Evolutionary conservation across 2,888 invertebrate genomes (phyloP).

Genomic region (Leptothorax acervorum): DNA sequence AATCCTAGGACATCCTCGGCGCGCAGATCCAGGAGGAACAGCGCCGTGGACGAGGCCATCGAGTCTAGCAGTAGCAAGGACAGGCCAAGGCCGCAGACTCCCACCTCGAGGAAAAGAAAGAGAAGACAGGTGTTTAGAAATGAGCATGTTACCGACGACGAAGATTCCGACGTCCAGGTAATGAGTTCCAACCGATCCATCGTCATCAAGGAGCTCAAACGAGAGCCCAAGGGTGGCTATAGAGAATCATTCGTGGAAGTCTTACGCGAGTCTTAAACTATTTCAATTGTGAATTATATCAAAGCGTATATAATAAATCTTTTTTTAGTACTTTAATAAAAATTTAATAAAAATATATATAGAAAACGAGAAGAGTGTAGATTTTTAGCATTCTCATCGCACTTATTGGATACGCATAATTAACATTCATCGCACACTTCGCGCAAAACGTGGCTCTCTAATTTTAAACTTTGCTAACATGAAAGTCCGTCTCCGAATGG

Average conservation of each 20-base stretch:
- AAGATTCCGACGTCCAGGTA: slow-evolving; percentile 82
- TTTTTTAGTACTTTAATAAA: slow-evolving; percentile 44
- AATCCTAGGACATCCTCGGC: slow-evolving; percentile 6
- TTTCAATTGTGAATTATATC: not conserved
- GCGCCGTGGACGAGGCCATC: slow-evolving; percentile 57
- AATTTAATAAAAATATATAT: slow-evolving; percentile 11
- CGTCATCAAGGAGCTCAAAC: slow-evolving; percentile 76
- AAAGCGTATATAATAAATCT: not conserved
- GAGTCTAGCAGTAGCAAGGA: slow-evolving; percentile 66
- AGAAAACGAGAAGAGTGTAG: not conserved
- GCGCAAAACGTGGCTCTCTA: not conserved
- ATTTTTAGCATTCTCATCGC: not conserved
- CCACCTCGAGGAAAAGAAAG: slow-evolving; percentile 83
- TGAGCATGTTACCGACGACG: slow-evolving; percentile 85
- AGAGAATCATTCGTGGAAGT: slow-evolving; percentile 67
- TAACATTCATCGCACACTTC: too few species aligned
- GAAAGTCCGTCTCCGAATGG: not conserved
- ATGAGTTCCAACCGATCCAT: slow-evolving; percentile 58
- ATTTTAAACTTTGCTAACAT: not conserved
- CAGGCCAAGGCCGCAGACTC: slow-evolving; percentile 77
- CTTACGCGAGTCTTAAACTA: slow-evolving; percentile 42
- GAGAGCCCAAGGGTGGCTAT: slow-evolving; percentile 80
- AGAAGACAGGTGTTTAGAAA: slow-evolving; percentile 83
- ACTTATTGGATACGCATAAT: not conserved
- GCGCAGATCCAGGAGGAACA: slow-evolving; percentile 59